These are phyloP conservation scores for Temnothorax longispinosus DNA, from an alignment of 1,140 invertebrate genomes.

Conservation along the genomic window DNA sequence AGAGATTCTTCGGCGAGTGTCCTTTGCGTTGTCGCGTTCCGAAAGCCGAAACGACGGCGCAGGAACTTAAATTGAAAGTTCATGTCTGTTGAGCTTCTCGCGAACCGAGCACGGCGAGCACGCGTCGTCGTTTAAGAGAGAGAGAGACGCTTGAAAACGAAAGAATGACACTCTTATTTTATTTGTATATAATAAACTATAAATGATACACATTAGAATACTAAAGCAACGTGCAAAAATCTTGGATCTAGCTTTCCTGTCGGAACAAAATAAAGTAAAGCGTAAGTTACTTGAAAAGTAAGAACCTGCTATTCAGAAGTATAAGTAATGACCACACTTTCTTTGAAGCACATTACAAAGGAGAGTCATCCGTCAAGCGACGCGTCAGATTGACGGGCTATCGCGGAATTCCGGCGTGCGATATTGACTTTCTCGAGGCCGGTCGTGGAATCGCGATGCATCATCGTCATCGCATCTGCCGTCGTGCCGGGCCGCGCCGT, in stretches of 20 bases:
- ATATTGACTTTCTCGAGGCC: conserved; percentile 43
- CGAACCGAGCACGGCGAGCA: neutral
- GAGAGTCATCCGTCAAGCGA: conserved; percentile 24
- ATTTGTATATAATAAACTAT: neutral
- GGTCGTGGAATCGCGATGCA: conserved; percentile 52
- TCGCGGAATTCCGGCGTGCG: conserved; percentile 45
- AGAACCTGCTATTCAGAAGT: neutral
- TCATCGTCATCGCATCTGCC: conserved; percentile 65
- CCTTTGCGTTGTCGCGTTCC: neutral
- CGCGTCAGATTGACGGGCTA: conserved; percentile 2
- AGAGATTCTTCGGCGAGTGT: conserved; percentile 23
- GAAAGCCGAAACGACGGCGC: neutral
- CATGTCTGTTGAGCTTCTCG: neutral
- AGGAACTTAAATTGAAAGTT: conserved; percentile 51
- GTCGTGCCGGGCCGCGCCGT: neutral
- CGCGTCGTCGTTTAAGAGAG: neutral
- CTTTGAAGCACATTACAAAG: neutral
- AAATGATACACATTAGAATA: neutral
- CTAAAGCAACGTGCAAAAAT: neutral
- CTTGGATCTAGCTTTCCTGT: neutral
- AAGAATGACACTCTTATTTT: neutral
- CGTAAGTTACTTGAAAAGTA: neutral
- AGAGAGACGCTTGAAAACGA: neutral
- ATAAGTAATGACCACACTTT: neutral
- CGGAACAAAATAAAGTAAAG: neutral